phyloP scores from a whole-genome alignment of 2,888 invertebrate genomes.

The Lumbricus terrestris region DNA sequence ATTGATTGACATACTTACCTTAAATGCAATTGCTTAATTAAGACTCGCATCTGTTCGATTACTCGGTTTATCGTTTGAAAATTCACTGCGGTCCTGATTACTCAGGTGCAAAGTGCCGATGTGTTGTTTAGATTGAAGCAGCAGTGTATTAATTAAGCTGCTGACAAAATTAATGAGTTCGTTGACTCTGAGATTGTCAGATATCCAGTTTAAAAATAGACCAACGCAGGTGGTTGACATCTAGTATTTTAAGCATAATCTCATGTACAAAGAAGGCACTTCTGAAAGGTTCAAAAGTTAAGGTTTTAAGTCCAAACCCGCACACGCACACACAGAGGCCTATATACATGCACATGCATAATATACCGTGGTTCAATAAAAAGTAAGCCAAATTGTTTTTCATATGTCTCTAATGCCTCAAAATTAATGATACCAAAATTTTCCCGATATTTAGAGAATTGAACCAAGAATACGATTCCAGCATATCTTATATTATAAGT shows the following conservation, averaged over 20 bases:
- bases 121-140: background rate
- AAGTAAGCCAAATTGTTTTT: no score
- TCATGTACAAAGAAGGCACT: no score
- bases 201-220: background rate
- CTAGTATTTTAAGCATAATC: background rate
- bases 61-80: background rate
- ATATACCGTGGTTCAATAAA: no score
- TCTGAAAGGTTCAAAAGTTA: no score
- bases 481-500: no score
- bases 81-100: background rate
- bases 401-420: no score
- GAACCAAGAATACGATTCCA: no score
- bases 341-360: no score
- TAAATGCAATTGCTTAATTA: background rate
- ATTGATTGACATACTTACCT: background rate
- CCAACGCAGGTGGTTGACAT: background rate
- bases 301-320: no score
- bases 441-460: no score
- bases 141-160: background rate
- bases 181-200: background rate
- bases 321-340: no score
- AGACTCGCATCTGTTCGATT: background rate
- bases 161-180: background rate
- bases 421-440: no score
- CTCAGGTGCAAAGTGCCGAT: background rate